phyloP scores from a whole-genome alignment of 1,140 invertebrate species.

The Bemisia tabaci region DNA sequence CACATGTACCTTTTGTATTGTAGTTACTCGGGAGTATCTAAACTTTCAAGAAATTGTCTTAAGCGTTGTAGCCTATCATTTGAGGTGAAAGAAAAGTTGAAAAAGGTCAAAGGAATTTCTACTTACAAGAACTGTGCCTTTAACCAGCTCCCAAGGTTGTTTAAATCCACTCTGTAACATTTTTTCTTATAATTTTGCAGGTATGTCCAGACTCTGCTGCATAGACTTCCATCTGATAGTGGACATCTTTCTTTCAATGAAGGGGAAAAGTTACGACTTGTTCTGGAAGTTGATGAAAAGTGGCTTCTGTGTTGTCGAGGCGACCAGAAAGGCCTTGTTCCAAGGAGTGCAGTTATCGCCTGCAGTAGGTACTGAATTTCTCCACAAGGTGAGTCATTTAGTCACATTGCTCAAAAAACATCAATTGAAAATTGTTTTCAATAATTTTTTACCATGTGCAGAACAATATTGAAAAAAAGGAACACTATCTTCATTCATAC shows the following conservation, averaged over 20 bases:
- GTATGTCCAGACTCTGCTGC: constrained; percentile 55
- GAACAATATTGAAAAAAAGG: neutral
- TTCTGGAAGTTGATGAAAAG: constrained; percentile 60
- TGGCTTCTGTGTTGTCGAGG: constrained; percentile 61
- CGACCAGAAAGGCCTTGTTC: constrained; percentile 63
- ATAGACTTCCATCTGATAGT: constrained; percentile 54
- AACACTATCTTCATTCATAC: neutral
- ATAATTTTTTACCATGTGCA: neutral
- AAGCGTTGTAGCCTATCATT: too few species aligned
- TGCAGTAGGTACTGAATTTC: neutral
- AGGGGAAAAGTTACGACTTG: constrained; percentile 54
- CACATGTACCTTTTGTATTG: too few species aligned
- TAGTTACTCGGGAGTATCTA: too few species aligned
- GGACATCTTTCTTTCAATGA: constrained; percentile 66
- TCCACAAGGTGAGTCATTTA: too few species aligned
- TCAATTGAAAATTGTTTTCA: neutral
- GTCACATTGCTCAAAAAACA: too few species aligned
- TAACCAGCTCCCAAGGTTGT: too few species aligned
- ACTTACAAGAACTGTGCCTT: too few species aligned
- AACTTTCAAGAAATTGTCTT: too few species aligned
- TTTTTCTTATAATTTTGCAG: constrained; percentile 33
- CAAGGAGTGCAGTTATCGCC: constrained; percentile 49
- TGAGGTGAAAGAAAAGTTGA: too few species aligned
- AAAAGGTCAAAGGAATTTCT: too few species aligned
- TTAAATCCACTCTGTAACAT: too few species aligned